phyloP scores from a whole-genome alignment of 2,888 invertebrate genomes.

The Eupithecia subfuscata region DNA sequence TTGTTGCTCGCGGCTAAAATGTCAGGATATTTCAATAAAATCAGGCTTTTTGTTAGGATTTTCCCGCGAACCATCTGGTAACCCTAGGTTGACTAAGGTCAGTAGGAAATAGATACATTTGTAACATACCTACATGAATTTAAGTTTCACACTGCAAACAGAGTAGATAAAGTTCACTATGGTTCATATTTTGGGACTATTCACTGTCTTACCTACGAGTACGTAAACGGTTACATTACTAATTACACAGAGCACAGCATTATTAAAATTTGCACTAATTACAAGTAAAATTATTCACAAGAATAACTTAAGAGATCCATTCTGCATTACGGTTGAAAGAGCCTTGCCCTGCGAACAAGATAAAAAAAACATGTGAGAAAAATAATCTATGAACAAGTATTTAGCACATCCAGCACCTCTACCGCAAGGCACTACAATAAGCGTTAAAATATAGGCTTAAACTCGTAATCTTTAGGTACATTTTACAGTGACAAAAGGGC shows the following conservation, averaged over 20 bases:
- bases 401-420: background rate
- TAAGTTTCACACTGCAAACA: slow-evolving; percentile 20
- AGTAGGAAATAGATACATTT: slow-evolving; percentile 5
- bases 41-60: background rate
- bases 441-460: background rate
- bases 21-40: background rate
- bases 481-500: no score
- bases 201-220: slow-evolving; percentile 51
- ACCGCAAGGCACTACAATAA: background rate
- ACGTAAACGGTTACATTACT: slow-evolving; percentile 47
- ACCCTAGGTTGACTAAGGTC: background rate
- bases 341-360: slow-evolving; percentile 55
- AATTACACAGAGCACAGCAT: slow-evolving; percentile 65
- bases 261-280: slow-evolving; percentile 72
- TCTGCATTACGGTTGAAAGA: slow-evolving; percentile 65
- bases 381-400: background rate
- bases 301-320: slow-evolving; percentile 78
- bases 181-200: slow-evolving; percentile 23
- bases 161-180: no score
- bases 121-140: slow-evolving; percentile 12
- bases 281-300: slow-evolving; percentile 65
- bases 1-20: background rate
- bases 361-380: slow-evolving; percentile 17
- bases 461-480: background rate
- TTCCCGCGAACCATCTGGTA: background rate